Percentiles rank a stretch among this genome's conserved stretches.
These are phyloP conservation scores for Trachymyrmex cornetzi DNA, from an alignment of 1,140 invertebrate species.

Conservation along the genomic window DNA sequence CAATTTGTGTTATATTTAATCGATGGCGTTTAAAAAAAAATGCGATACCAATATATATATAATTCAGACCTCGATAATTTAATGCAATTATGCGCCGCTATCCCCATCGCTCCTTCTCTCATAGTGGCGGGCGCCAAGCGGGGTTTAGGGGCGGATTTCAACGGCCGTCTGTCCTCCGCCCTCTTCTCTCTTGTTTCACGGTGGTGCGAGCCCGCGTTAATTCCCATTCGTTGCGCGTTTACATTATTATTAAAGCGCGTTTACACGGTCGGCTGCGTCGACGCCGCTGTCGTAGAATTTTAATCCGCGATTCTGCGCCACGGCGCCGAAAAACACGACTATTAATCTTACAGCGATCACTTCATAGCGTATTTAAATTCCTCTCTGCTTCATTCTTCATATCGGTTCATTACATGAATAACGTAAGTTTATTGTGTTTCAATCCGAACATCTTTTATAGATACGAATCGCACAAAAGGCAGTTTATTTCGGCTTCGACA, in stretches of 20 bases:
- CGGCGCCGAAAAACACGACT: neutral
- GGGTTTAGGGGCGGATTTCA: conserved; percentile 21
- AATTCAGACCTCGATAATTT: conserved; percentile 78
- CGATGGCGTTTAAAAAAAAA: conserved; percentile 24
- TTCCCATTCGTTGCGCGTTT: conserved; percentile 74
- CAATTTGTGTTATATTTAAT: conserved; percentile 34
- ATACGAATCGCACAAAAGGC: neutral
- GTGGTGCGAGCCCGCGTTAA: conserved; percentile 77
- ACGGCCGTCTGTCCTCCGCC: conserved; percentile 40
- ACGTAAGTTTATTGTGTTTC: neutral
- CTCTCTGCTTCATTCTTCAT: neutral
- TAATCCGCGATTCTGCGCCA: conserved; percentile 63
- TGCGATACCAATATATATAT: conserved; percentile 55
- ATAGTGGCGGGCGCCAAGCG: no score
- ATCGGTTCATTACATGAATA: neutral
- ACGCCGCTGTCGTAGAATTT: conserved; percentile 76
- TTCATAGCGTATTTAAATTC: neutral
- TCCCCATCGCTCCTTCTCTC: neutral
- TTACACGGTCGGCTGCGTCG: conserved; percentile 76
- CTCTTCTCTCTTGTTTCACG: conserved; percentile 77
- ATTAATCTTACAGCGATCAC: conserved; percentile 24
- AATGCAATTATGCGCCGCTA: conserved; percentile 78
- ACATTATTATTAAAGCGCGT: conserved; percentile 70
- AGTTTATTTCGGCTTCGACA: no score
- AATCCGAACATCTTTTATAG: neutral